Evolutionary conservation across 2,113 vertebrate species (phyloP).

Genomic region (Taurulus bubalis): DNA sequence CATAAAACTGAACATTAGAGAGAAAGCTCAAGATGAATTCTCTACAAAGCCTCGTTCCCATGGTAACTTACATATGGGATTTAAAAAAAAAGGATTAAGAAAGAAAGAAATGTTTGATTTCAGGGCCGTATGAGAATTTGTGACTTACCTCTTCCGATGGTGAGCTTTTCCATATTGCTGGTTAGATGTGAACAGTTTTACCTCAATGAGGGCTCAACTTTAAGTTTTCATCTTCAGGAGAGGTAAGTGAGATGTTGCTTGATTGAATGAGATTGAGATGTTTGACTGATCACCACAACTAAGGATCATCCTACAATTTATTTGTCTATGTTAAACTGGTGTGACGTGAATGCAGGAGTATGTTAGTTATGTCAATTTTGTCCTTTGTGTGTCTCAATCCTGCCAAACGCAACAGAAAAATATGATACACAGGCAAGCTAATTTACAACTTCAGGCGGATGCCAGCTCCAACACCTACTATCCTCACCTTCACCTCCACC

Average conservation of each 20-base stretch:
- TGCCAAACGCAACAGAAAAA: conserved; percentile 21
- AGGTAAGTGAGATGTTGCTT: conserved; percentile 45
- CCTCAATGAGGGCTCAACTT: conserved; percentile 13
- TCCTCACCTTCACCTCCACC: conserved; percentile 43
- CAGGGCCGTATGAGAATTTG: conserved; percentile 7
- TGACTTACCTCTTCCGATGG: not conserved
- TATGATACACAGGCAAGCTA: conserved; percentile 26
- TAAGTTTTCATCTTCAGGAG: conserved; percentile 19
- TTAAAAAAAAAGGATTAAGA: not conserved
- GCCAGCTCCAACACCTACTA: conserved; percentile 7
- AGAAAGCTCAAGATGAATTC: not conserved
- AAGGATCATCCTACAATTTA: conserved; percentile 12
- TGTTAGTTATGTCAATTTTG: conserved; percentile 4
- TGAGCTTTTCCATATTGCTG: conserved; percentile 2
- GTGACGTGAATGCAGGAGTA: conserved; percentile 10
- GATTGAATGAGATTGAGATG: conserved; percentile 5
- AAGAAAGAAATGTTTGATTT: conserved; percentile 21
- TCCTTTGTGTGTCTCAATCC: conserved; percentile 33
- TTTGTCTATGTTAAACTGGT: not conserved
- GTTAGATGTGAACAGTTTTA: not conserved
- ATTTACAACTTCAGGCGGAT: conserved; percentile 21
- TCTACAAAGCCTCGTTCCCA: conserved; percentile 43
- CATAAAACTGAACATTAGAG: not conserved
- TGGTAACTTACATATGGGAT: conserved; percentile 30
- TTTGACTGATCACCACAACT: conserved; percentile 1